A percentile compares a stretch with the other conserved stretches of the same genome.
These are phyloP conservation scores for Phytoseiulus persimilis DNA, from an alignment of 2,888 invertebrate genomes.

Conservation along the genomic window DNA sequence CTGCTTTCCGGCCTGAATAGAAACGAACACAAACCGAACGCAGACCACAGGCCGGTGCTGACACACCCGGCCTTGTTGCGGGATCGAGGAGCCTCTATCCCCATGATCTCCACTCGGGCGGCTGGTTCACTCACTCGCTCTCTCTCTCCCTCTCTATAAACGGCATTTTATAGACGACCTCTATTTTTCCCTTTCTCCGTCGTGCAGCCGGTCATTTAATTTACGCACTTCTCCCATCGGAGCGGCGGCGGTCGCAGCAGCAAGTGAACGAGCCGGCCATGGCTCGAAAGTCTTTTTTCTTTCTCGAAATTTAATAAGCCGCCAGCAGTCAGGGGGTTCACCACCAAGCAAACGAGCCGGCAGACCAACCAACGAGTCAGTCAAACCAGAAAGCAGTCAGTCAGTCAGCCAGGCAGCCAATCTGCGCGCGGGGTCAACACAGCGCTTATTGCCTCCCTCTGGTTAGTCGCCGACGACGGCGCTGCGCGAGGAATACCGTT, in stretches of 20 bases:
- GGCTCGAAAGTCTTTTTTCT: conserved; percentile 10
- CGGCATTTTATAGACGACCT: conserved; percentile 5
- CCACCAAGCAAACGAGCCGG: not conserved
- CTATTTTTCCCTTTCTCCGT: not conserved
- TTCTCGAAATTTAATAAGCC: not conserved
- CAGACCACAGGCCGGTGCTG: not conserved
- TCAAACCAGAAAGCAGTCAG: not conserved
- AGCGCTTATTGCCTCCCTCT: not conserved
- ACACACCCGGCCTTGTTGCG: not conserved
- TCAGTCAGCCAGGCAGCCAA: not conserved
- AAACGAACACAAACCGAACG: not conserved
- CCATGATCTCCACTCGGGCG: not conserved
- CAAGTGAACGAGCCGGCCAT: not conserved
- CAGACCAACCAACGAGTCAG: not conserved
- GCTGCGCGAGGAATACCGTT: no score
- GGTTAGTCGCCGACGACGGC: not conserved
- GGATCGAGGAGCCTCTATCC: not conserved
- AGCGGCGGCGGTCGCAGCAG: not conserved
- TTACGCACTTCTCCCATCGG: not conserved
- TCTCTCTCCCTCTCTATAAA: not conserved
- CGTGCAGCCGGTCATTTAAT: not conserved
- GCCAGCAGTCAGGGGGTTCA: not conserved
- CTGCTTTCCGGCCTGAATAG: not conserved
- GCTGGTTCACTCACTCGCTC: not conserved
- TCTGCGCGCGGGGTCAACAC: not conserved